phyloP scores from a whole-genome alignment of 2,113 vertebrate species.

The Osmerus mordax region DNA sequence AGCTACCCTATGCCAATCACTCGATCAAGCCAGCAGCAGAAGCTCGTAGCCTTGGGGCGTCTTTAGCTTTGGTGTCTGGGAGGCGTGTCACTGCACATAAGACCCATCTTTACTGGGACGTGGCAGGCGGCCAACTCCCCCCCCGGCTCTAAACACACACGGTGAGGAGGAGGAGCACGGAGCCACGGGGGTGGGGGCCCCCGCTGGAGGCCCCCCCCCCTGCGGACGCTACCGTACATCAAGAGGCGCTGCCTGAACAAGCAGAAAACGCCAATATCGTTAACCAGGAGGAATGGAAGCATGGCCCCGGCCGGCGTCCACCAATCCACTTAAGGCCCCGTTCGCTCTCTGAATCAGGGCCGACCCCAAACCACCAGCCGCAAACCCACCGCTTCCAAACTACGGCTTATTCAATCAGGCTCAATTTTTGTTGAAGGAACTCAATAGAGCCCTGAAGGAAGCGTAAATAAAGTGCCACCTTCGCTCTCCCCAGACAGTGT shows the following conservation, averaged over 20 bases:
- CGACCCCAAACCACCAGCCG: background rate
- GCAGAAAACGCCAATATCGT: background rate
- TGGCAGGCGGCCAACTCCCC: background rate
- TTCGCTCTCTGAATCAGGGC: background rate
- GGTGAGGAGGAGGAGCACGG: background rate
- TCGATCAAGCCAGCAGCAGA: background rate
- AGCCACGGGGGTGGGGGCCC: too few species aligned
- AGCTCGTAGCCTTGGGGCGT: background rate
- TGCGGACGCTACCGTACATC: too few species aligned
- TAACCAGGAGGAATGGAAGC: background rate
- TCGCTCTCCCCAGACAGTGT: too few species aligned
- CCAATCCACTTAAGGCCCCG: background rate
- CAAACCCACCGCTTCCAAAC: too few species aligned
- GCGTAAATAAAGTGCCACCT: too few species aligned
- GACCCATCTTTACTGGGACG: background rate
- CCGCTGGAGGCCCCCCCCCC: too few species aligned
- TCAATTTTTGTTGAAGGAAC: too few species aligned
- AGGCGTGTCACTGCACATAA: background rate
- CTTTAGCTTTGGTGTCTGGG: background rate
- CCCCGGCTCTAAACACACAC: background rate
- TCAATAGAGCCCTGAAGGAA: too few species aligned
- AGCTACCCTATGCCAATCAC: constrained; percentile 1
- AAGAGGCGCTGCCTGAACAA: too few species aligned
- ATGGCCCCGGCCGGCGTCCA: background rate
- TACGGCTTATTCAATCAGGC: too few species aligned